Evolutionary conservation across 2,113 vertebrate species (phyloP).

Genomic region (Chlorodrepanis virens): DNA sequence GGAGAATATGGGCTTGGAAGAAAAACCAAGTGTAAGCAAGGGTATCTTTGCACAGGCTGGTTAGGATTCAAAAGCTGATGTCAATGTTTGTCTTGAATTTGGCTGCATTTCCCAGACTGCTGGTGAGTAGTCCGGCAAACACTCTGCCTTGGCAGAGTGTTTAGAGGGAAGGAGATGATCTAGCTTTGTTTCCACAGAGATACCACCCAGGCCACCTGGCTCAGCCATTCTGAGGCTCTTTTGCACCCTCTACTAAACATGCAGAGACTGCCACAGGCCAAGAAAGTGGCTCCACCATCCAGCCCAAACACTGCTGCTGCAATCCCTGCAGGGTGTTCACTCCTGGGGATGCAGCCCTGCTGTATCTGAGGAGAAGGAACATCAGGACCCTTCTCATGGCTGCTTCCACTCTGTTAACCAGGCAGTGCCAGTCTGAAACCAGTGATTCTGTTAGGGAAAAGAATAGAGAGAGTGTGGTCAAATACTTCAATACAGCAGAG

Average conservation of each 20-base stretch:
- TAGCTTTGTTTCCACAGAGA: neutral
- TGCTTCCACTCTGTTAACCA: neutral
- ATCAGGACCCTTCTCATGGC: fast-evolving
- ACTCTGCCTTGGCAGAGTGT: neutral
- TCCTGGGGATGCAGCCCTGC: fast-evolving
- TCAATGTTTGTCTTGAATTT: neutral
- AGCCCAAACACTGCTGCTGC: neutral
- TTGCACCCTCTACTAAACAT: fast-evolving
- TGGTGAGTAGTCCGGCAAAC: neutral
- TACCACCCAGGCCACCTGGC: neutral
- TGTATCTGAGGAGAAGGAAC: neutral
- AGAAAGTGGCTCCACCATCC: fast-evolving
- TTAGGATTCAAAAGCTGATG: constrained; percentile 5
- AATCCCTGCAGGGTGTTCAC: neutral
- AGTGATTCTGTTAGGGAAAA: neutral
- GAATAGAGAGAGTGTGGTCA: neutral
- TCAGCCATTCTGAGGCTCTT: neutral
- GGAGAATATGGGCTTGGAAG: neutral
- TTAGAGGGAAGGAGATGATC: neutral
- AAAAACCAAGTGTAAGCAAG: neutral
- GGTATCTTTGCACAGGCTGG: neutral
- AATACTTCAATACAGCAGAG: neutral
- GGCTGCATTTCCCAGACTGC: neutral
- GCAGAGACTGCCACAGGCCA: neutral
- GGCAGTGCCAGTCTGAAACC: neutral